Evolutionary conservation across 2,888 invertebrate species (phyloP).

Genomic region (Caenorhabditis auriculariae): DNA sequence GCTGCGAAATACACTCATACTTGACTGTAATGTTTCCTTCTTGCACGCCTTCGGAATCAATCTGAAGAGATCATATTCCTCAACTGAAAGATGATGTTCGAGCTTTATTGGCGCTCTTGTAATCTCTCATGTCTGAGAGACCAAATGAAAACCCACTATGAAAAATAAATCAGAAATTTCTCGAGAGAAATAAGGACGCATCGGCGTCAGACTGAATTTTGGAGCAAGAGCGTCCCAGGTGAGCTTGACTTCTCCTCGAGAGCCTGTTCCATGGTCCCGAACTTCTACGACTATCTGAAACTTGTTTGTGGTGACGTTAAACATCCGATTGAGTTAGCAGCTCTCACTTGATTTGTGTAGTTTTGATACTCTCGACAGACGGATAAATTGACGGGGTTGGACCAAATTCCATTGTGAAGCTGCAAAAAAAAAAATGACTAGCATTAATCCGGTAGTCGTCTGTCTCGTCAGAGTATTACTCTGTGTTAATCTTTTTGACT

Average conservation of each 20-base stretch:
- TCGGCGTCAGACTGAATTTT: slow-evolving; percentile 36
- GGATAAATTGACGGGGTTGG: slow-evolving; percentile 11
- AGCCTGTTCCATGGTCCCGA: slow-evolving; percentile 36
- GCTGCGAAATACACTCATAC: no score
- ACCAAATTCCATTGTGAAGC: slow-evolving; percentile 28
- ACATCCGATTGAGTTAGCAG: no score
- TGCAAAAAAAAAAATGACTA: slow-evolving; percentile 17
- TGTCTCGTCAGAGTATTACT: no score
- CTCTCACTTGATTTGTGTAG: no score
- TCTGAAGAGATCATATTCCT: no score
- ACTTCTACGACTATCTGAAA: slow-evolving; percentile 27
- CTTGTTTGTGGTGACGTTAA: neutral
- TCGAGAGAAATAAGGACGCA: slow-evolving; percentile 25
- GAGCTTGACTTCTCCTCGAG: slow-evolving; percentile 18
- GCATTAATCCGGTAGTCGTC: no score
- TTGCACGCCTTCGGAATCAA: no score
- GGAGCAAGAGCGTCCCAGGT: slow-evolving; percentile 28
- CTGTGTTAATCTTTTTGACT: no score
- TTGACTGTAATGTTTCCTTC: no score
- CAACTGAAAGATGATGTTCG: no score
- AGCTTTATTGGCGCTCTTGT: no score
- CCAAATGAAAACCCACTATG: slow-evolving; percentile 20
- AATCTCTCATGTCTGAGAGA: no score
- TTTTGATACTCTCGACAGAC: slow-evolving; percentile 4
- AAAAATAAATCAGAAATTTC: slow-evolving; percentile 8